Evolutionary conservation across 1,140 invertebrate genomes (phyloP).

Genomic region (Nautilus pompilius): DNA sequence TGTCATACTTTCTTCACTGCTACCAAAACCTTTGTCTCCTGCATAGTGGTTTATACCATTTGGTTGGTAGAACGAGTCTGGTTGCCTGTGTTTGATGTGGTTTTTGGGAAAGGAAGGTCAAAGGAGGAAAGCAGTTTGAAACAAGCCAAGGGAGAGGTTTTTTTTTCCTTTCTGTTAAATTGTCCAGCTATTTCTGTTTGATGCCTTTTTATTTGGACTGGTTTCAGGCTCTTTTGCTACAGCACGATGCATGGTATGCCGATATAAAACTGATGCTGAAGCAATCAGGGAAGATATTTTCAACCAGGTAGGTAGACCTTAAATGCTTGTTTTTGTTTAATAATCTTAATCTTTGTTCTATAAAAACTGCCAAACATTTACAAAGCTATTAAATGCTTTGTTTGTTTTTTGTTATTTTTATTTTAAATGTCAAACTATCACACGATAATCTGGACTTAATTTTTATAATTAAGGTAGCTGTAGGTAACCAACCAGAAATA

Average conservation of each 20-base stretch:
- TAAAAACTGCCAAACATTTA: neutral
- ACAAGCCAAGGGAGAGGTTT: too few relatives aligned
- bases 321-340: neutral
- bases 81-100: too few relatives aligned
- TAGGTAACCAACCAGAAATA: neutral
- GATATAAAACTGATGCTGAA: conserved; percentile 72
- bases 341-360: neutral
- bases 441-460: neutral
- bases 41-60: too few relatives aligned
- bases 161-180: too few relatives aligned
- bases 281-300: conserved; percentile 79
- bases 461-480: neutral
- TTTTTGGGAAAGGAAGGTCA: too few relatives aligned
- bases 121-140: too few relatives aligned
- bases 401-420: neutral
- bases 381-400: neutral
- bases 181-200: too few relatives aligned
- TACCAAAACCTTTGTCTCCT: too few relatives aligned
- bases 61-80: too few relatives aligned
- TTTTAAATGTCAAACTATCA: neutral
- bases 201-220: too few relatives aligned
- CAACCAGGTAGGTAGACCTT: conserved; percentile 50
- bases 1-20: too few relatives aligned
- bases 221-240: conserved; percentile 78
- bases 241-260: conserved; percentile 82